These are phyloP conservation scores for Tapera naevia DNA, from an alignment of 2,797 vertebrate genomes.

Conservation along the genomic window DNA sequence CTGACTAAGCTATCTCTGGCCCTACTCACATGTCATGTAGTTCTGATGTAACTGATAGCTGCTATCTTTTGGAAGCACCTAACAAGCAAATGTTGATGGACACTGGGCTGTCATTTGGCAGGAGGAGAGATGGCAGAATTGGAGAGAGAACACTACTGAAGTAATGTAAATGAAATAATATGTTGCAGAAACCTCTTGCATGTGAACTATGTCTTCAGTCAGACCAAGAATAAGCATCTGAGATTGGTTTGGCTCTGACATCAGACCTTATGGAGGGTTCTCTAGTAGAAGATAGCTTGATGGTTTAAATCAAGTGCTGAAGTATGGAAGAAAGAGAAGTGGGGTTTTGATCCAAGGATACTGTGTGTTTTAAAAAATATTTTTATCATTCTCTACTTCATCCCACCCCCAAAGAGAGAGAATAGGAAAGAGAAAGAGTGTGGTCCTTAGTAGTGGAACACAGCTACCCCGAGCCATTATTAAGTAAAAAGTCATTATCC, in stretches of 20 bases:
- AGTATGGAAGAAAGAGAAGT: neutral
- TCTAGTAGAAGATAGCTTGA: neutral
- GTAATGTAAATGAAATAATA: neutral
- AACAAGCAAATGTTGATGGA: neutral
- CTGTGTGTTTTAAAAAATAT: neutral
- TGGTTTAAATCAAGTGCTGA: neutral
- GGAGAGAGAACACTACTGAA: neutral
- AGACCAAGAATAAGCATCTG: neutral
- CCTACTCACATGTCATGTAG: neutral
- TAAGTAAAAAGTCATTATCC: neutral
- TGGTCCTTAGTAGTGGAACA: neutral
- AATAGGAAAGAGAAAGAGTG: neutral
- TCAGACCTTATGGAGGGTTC: neutral
- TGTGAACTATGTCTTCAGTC: neutral
- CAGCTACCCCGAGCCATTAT: neutral
- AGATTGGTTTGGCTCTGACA: neutral
- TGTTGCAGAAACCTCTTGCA: neutral
- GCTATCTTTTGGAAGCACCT: neutral
- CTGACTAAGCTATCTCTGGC: neutral
- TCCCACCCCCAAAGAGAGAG: neutral
- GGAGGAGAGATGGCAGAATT: neutral
- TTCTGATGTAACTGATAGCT: neutral
- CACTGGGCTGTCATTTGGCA: neutral
- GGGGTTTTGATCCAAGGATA: neutral
- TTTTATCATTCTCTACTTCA: neutral